Conservation (phyloP, 2,888 invertebrate genomes). For the Eilema griseolum region DNA sequence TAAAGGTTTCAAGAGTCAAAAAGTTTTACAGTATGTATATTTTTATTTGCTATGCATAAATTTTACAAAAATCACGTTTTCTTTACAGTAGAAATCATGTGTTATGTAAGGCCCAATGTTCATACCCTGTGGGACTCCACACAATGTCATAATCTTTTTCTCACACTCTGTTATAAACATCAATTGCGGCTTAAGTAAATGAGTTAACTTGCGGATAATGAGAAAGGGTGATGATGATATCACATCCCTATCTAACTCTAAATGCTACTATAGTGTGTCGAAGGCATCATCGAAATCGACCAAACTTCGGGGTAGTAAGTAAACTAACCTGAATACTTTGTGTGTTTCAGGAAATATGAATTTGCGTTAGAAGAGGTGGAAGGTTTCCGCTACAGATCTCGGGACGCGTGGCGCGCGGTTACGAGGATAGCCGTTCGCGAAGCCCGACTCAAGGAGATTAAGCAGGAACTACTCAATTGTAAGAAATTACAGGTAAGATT, state of each 20-base stretch:
- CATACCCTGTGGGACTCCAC: neutral
- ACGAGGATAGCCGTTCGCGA: constrained; percentile 97
- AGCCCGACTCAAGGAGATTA: constrained; percentile 98
- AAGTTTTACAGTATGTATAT: constrained; percentile 88
- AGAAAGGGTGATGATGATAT: neutral
- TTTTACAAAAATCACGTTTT: neutral
- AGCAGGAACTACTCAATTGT: constrained; percentile 96
- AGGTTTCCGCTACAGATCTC: constrained; percentile 97
- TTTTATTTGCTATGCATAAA: neutral
- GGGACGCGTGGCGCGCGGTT: constrained; percentile 98
- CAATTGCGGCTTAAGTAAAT: neutral
- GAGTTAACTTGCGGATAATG: neutral
- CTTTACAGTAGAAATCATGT: neutral
- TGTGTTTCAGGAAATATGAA: constrained; percentile 92
- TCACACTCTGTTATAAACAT: neutral
- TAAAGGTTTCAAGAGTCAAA: constrained; percentile 88
- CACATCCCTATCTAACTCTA: neutral
- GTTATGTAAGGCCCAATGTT: neutral
- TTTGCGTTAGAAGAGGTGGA: constrained; percentile 98
- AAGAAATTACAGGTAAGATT: constrained; percentile 92
- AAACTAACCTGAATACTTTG: neutral
- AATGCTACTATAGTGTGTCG: neutral
- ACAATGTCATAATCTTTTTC: neutral
- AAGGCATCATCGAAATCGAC: neutral
- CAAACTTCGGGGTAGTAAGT: neutral